A percentile compares a stretch with the other conserved stretches of the same genome.
Evolutionary conservation across 2,797 vertebrate genomes (phyloP).

Genomic region (Lepidocolaptes lacrymiger): DNA sequence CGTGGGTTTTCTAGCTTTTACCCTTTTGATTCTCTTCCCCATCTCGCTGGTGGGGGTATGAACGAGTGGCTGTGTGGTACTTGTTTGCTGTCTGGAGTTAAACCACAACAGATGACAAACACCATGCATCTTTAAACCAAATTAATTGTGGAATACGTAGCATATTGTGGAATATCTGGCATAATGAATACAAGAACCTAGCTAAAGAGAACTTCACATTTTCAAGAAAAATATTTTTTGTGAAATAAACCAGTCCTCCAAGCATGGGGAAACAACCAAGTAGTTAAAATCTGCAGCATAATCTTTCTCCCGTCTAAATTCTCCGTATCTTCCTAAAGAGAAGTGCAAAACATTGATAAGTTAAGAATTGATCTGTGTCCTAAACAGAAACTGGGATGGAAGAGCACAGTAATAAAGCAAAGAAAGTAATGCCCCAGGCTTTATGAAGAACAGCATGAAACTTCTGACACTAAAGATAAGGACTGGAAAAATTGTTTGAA

Average conservation of each 20-base stretch:
- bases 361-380: background rate
- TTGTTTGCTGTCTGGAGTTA: background rate
- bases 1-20: background rate
- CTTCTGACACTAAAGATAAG: background rate
- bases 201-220: background rate
- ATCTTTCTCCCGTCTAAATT: background rate
- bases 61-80: too few relatives aligned
- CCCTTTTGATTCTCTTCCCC: rapidly evolving
- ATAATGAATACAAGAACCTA: background rate
- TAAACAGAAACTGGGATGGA: background rate
- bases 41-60: too few relatives aligned
- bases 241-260: background rate
- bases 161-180: background rate
- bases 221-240: background rate
- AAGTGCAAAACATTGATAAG: background rate
- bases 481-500: background rate
- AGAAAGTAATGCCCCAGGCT: background rate
- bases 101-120: background rate
- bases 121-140: background rate
- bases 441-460: background rate
- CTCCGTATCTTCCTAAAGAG: background rate
- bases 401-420: background rate
- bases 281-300: background rate
- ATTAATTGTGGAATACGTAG: background rate
- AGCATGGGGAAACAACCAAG: background rate